Evolutionary conservation across 2,888 invertebrate genomes (phyloP).

Genomic region (Eutolmus rufibarbis): DNA sequence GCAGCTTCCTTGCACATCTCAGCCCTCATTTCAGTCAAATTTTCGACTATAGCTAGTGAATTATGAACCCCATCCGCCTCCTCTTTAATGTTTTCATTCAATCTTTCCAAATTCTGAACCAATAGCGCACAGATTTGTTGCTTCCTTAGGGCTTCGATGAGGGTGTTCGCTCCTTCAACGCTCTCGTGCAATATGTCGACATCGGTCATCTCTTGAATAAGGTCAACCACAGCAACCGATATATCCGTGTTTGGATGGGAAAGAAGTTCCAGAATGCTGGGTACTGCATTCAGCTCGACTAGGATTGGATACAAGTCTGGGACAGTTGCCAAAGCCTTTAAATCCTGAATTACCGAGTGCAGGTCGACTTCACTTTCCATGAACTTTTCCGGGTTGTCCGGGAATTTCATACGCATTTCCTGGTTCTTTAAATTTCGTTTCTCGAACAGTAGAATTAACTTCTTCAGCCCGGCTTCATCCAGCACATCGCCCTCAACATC

Average conservation of each 20-base stretch:
- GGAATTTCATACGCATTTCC: constrained; percentile 98
- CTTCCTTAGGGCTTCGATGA: constrained; percentile 87
- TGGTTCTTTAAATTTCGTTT: constrained; percentile 93
- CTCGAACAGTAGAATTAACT: constrained; percentile 90
- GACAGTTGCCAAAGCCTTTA: constrained; percentile 93
- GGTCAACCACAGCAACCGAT: constrained; percentile 65
- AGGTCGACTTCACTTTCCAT: constrained; percentile 97
- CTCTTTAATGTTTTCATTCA: constrained; percentile 92
- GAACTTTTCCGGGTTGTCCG: constrained; percentile 96
- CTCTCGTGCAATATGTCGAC: constrained; percentile 95
- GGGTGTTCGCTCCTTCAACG: constrained; percentile 85
- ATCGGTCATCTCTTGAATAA: constrained; percentile 88
- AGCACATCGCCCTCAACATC: constrained; percentile 83
- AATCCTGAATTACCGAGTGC: constrained; percentile 84
- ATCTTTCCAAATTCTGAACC: constrained; percentile 90
- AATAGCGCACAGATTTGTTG: constrained; percentile 89
- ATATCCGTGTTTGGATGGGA: constrained; percentile 92
- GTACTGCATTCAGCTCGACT: constrained; percentile 87
- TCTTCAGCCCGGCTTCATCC: constrained; percentile 87
- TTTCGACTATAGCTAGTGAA: constrained; percentile 89
- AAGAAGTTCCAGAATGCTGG: constrained; percentile 89
- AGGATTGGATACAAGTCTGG: constrained; percentile 93
- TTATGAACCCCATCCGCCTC: constrained; percentile 97
- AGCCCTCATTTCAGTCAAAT: constrained; percentile 88
- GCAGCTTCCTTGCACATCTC: constrained; percentile 85